phyloP scores from a whole-genome alignment of 1,140 invertebrate species.

The Drosophila littoralis region DNA sequence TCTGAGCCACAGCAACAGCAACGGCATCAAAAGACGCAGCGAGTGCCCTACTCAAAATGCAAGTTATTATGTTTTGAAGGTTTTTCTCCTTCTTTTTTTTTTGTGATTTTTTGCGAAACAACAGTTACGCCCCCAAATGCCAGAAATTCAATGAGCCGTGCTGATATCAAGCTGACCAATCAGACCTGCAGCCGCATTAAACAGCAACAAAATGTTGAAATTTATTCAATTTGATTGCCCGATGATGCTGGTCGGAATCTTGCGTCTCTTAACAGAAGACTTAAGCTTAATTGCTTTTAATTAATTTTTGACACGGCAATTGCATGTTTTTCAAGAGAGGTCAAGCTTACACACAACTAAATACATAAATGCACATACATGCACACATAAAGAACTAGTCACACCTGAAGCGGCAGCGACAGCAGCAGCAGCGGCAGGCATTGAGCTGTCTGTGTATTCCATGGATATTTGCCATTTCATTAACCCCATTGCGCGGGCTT shows the following conservation, averaged over 20 bases:
- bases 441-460: conserved; percentile 43
- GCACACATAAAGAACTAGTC: conserved; percentile 40
- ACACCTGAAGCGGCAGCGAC: conserved; percentile 5
- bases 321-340: conserved; percentile 53
- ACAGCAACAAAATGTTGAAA: conserved; percentile 29
- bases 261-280: not conserved
- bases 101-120: conserved; percentile 59
- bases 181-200: conserved; percentile 45
- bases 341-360: conserved; percentile 61
- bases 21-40: conserved; percentile 49
- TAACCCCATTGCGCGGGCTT: conserved; percentile 62
- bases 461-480: conserved; percentile 62
- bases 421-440: conserved; percentile 1
- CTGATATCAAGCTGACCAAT: conserved; percentile 65
- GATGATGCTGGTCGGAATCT: not conserved
- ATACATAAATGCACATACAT: conserved; percentile 21
- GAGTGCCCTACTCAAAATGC: conserved; percentile 79
- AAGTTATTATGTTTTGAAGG: conserved; percentile 78
- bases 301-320: conserved; percentile 41
- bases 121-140: conserved; percentile 69
- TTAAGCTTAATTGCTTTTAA: conserved; percentile 18
- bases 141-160: conserved; percentile 75
- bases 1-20: conserved; percentile 18
- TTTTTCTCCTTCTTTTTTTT: conserved; percentile 36
- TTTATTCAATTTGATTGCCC: conserved; percentile 8